phyloP scores from a whole-genome alignment of 2,797 vertebrate genomes.

The Anguilla anguilla region DNA sequence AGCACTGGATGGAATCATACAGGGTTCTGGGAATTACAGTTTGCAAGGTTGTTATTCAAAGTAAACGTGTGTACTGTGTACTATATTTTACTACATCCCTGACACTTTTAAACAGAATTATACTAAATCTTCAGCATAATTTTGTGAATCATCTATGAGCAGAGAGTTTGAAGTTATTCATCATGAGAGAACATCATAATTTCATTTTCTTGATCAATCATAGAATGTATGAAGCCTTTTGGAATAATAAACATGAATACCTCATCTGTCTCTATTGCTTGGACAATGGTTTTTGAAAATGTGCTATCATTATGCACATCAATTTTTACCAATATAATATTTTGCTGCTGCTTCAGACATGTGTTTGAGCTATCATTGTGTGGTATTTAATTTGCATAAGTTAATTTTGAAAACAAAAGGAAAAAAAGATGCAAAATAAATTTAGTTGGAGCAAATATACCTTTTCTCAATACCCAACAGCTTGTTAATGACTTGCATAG shows the following conservation, averaged over 20 bases:
- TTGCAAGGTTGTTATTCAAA: not conserved
- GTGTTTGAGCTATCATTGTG: too few relatives aligned
- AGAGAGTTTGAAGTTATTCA: not conserved
- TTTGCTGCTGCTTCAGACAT: not conserved
- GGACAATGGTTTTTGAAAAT: not conserved
- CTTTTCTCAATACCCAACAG: not conserved
- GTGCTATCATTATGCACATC: not conserved
- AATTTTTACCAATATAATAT: not conserved
- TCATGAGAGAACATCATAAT: not conserved
- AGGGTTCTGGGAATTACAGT: not conserved
- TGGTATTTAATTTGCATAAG: not conserved
- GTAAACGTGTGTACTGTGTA: not conserved
- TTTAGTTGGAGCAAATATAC: not conserved
- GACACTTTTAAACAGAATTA: not conserved
- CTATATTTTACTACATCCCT: not conserved
- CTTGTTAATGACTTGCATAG: conserved; percentile 1
- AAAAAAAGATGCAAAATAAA: not conserved
- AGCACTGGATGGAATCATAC: not conserved
- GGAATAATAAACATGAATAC: not conserved
- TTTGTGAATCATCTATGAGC: not conserved
- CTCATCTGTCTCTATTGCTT: not conserved
- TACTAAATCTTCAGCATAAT: not conserved
- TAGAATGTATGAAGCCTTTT: not conserved
- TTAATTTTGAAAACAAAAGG: not conserved
- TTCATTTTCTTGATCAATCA: not conserved